Evolutionary conservation across 2,113 vertebrate genomes (phyloP).

Genomic region (Thamnophis sirtalis): DNA sequence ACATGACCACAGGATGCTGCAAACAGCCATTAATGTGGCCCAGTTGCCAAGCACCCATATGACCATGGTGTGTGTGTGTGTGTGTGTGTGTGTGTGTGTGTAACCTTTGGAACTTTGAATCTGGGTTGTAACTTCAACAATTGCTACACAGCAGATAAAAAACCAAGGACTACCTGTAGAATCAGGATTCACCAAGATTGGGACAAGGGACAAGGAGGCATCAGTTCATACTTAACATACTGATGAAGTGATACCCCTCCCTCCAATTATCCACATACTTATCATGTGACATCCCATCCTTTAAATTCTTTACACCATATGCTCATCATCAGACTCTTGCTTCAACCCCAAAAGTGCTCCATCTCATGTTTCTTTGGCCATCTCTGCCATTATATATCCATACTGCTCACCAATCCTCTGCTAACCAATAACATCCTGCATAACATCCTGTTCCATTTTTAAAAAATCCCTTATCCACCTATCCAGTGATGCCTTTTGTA

Average conservation of each 20-base stretch:
- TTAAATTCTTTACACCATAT: background rate
- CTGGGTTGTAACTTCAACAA: background rate
- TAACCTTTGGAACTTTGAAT: background rate
- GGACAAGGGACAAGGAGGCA: background rate
- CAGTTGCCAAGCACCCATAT: background rate
- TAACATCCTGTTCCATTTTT: background rate
- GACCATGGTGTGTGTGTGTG: background rate
- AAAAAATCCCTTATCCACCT: background rate
- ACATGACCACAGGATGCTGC: background rate
- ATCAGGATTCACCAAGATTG: background rate
- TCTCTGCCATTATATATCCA: background rate
- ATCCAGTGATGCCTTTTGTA: no score
- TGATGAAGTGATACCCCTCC: background rate
- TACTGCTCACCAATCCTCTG: background rate
- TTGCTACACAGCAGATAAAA: background rate
- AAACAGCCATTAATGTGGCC: background rate
- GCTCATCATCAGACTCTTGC: background rate
- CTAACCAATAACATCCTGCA: background rate
- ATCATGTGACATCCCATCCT: background rate
- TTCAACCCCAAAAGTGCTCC: background rate
- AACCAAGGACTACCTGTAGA: background rate
- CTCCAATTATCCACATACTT: background rate
- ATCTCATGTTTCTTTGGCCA: background rate
- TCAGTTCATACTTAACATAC: background rate
- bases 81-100: no score